Evolutionary conservation across 2,888 invertebrate species (phyloP).

Genomic region (Plebejus melissa): DNA sequence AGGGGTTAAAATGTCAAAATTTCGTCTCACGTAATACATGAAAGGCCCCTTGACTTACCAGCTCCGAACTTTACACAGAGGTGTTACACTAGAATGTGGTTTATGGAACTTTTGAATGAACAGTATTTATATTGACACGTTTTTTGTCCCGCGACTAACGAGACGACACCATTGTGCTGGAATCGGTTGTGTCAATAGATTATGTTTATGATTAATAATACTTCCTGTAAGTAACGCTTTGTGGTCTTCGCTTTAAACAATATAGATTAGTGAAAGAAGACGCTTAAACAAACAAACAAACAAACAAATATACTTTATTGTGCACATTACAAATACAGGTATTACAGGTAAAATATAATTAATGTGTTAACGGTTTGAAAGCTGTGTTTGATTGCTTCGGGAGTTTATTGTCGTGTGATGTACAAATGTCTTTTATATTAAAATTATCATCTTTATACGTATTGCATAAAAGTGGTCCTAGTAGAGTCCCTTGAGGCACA

Average conservation of each 20-base stretch:
- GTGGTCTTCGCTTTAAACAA: conserved; percentile 12
- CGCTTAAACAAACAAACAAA: not conserved
- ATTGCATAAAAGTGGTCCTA: not conserved
- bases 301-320: too few relatives aligned
- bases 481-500: not conserved
- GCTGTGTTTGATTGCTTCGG: not conserved
- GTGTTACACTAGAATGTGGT: conserved; percentile 49
- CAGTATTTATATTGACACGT: conserved; percentile 64
- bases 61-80: conserved; percentile 36
- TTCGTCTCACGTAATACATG: not conserved
- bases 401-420: not conserved
- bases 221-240: conserved; percentile 26
- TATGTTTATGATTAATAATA: conserved; percentile 57
- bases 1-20: too few relatives aligned
- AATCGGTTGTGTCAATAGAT: conserved; percentile 70
- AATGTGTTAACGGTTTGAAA: not conserved
- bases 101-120: conserved; percentile 48
- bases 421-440: too few relatives aligned
- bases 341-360: too few relatives aligned
- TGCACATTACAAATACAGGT: too few relatives aligned
- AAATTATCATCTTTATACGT: not conserved
- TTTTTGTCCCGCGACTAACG: conserved; percentile 67
- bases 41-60: conserved; percentile 40
- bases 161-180: conserved; percentile 61
- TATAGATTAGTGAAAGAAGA: conserved; percentile 23